Evolutionary conservation across 2,113 vertebrate species (phyloP).

Genomic region (Emydura subglobosa): DNA sequence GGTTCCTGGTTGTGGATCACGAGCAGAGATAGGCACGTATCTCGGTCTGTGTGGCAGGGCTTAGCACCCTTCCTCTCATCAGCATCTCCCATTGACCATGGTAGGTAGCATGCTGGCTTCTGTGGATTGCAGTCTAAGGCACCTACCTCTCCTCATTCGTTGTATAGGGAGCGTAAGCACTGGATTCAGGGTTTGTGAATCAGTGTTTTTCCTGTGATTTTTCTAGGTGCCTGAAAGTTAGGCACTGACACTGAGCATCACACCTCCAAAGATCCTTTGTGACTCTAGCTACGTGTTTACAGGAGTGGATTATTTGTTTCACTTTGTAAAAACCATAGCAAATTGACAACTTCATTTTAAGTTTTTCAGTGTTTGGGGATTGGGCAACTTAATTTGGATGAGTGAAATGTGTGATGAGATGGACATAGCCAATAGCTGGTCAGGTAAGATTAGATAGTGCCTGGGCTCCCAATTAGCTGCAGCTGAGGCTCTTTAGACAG

Average conservation of each 20-base stretch:
- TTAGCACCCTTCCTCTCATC: background rate
- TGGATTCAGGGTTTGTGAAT: no score
- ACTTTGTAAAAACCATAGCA: background rate
- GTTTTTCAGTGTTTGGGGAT: background rate
- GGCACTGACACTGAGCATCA: background rate
- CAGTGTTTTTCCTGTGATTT: background rate
- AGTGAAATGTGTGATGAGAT: background rate
- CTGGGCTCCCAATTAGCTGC: background rate
- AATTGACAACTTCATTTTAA: background rate
- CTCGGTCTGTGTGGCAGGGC: background rate
- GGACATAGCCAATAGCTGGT: background rate
- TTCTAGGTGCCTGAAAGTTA: background rate
- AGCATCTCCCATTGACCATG: background rate
- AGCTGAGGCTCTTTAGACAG: background rate
- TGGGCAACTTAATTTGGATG: background rate
- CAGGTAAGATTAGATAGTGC: background rate
- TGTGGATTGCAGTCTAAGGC: no score
- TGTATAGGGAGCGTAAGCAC: background rate
- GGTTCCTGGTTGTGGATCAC: background rate
- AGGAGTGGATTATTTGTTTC: background rate
- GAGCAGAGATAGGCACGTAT: background rate
- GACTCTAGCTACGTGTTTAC: background rate
- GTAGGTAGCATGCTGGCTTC: background rate
- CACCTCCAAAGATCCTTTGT: background rate
- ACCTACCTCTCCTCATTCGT: background rate